Conservation (phyloP, 2,797 vertebrate genomes). For the Enteromius viviparus region DNA sequence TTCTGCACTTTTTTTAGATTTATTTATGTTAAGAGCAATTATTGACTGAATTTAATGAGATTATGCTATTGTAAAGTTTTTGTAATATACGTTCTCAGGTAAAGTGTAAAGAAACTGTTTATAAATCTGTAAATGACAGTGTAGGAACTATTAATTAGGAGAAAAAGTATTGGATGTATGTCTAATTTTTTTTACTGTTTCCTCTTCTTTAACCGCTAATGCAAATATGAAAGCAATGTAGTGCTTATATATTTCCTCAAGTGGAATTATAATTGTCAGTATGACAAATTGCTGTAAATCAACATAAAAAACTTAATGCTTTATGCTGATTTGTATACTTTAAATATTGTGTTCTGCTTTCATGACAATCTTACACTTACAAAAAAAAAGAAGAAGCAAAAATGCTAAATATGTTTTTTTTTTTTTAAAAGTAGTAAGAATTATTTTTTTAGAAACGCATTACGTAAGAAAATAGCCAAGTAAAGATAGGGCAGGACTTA, state of each 20-base stretch:
- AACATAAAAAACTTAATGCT: not conserved
- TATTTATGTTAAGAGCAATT: not conserved
- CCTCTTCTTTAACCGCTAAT: not conserved
- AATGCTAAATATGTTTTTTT: too few relatives aligned
- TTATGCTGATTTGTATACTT: not conserved
- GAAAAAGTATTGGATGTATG: not conserved
- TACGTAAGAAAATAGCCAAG: not conserved
- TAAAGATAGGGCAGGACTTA: not conserved
- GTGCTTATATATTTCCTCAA: not conserved
- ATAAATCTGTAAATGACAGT: not conserved
- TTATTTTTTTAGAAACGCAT: too few relatives aligned
- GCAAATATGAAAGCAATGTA: not conserved
- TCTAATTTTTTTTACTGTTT: not conserved
- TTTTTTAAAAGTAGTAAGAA: too few relatives aligned
- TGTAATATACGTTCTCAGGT: not conserved
- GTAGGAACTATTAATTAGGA: not conserved
- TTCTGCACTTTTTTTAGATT: constrained; percentile 15
- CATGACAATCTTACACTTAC: not conserved
- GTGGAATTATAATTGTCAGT: not conserved
- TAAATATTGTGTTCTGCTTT: not conserved
- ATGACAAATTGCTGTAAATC: not conserved
- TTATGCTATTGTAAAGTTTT: not conserved
- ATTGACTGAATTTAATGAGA: not conserved
- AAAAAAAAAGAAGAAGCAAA: not conserved
- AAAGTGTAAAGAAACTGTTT: not conserved